These are phyloP conservation scores for Amblyjoppa fuscipennis DNA, from an alignment of 2,888 invertebrate species.

Conservation along the genomic window DNA sequence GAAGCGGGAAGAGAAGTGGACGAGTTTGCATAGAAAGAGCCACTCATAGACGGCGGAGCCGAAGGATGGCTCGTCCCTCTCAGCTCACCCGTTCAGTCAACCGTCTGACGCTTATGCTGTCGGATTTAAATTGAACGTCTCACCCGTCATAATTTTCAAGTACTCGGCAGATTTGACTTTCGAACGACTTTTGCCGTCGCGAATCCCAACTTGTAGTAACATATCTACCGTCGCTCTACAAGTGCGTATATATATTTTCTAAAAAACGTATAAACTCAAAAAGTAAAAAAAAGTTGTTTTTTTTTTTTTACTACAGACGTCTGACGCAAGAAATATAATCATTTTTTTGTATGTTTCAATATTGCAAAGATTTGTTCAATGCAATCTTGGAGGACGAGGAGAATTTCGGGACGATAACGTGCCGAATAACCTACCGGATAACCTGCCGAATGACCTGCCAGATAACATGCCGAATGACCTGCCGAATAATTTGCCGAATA, in stretches of 20 bases:
- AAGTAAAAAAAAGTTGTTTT: not conserved
- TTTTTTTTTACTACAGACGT: too few relatives aligned
- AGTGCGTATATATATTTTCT: constrained; percentile 15
- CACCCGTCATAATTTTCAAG: constrained; percentile 60
- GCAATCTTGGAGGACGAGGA: too few relatives aligned
- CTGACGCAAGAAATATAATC: too few relatives aligned
- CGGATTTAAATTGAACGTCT: constrained; percentile 55
- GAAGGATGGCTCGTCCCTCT: constrained; percentile 2
- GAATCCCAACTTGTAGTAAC: constrained; percentile 19
- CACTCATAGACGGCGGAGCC: constrained; percentile 40
- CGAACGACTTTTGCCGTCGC: constrained; percentile 54
- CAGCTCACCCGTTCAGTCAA: constrained; percentile 4
- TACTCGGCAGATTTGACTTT: constrained; percentile 60
- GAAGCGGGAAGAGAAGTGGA: constrained; percentile 7
- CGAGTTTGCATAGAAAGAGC: constrained; percentile 63
- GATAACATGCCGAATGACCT: too few relatives aligned
- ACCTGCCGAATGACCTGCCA: too few relatives aligned
- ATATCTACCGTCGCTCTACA: not conserved
- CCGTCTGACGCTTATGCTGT: constrained; percentile 12
- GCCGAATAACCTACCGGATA: too few relatives aligned
- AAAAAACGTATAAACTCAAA: too few relatives aligned
- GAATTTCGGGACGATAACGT: too few relatives aligned
- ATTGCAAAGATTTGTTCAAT: too few relatives aligned
- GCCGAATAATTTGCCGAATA: too few relatives aligned
- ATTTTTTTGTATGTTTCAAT: too few relatives aligned